Evolutionary conservation across 2,113 vertebrate genomes (phyloP).

Genomic region (Aleadryas rufinucha): DNA sequence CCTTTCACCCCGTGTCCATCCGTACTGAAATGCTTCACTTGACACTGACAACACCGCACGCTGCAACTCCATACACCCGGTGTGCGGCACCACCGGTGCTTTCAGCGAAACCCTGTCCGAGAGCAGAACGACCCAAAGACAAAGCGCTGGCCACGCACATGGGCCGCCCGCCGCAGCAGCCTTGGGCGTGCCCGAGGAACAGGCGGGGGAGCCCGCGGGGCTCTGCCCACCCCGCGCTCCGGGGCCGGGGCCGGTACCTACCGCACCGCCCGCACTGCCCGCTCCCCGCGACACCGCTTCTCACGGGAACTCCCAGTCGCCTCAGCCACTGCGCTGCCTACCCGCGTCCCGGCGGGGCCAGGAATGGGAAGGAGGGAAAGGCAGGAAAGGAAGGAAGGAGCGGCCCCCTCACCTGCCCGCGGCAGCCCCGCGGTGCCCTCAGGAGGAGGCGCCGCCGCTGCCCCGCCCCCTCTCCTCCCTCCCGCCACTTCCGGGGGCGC

Average conservation of each 20-base stretch:
- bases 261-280: neutral
- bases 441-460: neutral
- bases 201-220: too few relatives aligned
- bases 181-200: neutral
- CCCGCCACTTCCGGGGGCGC: constrained; percentile 61
- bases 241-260: neutral
- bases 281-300: neutral
- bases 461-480: neutral
- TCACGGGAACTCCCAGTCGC: neutral
- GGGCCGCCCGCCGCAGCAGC: neutral
- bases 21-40: fast-evolving
- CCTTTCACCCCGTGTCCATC: fast-evolving
- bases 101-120: fast-evolving
- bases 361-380: neutral
- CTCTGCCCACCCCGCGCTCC: neutral
- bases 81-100: neutral
- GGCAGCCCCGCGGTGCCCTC: neutral
- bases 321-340: neutral
- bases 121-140: neutral
- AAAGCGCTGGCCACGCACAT: neutral
- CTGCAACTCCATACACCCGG: neutral
- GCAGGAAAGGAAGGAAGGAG: too few relatives aligned
- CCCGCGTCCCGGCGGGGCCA: neutral
- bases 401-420: constrained; percentile 5
- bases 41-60: neutral